phyloP scores from a whole-genome alignment of 2,797 vertebrate species.

The Columba guinea region DNA sequence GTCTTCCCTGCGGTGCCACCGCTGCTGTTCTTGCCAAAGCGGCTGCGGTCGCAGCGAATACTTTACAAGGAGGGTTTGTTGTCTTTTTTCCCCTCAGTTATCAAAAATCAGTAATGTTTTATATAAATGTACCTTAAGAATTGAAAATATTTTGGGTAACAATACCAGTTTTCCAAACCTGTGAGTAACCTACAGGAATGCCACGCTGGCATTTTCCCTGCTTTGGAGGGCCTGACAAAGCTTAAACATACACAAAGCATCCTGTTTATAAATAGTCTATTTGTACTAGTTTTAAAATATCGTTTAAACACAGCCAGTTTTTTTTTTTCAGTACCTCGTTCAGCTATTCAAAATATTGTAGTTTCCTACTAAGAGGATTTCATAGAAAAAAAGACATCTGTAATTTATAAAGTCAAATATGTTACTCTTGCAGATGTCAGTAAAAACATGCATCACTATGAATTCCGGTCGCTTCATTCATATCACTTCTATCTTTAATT shows the following conservation, averaged over 20 bases:
- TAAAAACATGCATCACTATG: neutral
- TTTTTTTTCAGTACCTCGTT: neutral
- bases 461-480: neutral
- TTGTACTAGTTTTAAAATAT: constrained; percentile 38
- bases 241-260: neutral
- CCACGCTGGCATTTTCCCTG: neutral
- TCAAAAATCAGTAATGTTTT: neutral
- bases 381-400: neutral
- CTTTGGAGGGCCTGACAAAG: neutral
- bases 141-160: neutral
- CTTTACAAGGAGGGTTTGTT: neutral
- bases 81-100: neutral
- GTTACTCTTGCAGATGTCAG: neutral
- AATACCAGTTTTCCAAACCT: neutral
- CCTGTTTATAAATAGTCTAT: constrained; percentile 40
- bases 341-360: neutral
- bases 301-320: neutral
- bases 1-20: too few relatives aligned
- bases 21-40: neutral
- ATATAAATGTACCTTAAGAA: neutral
- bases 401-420: neutral
- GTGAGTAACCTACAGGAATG: neutral
- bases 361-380: constrained; percentile 5
- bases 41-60: neutral
- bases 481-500: neutral